phyloP scores from a whole-genome alignment of 1,140 invertebrate species.

The Archegozetes longisetosus region DNA sequence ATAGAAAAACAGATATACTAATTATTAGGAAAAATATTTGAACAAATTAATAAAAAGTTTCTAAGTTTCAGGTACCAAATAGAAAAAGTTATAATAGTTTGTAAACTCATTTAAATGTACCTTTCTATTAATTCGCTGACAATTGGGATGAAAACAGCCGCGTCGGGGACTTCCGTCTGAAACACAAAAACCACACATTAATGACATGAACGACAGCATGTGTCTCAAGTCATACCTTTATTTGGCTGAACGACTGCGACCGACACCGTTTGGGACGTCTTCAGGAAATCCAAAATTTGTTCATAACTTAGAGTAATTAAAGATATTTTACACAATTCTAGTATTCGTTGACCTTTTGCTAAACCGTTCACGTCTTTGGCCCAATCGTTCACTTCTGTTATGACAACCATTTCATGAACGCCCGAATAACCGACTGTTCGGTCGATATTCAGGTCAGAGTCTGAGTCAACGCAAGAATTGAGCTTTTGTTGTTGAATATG shows the following conservation, averaged over 20 bases:
- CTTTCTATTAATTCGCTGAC: no score
- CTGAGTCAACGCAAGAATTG: background rate
- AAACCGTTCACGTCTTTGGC: background rate
- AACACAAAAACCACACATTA: no score
- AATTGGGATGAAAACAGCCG: conserved; percentile 25
- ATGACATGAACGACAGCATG: no score
- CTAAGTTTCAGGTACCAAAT: no score
- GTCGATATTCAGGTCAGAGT: background rate
- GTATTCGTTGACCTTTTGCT: conserved; percentile 39
- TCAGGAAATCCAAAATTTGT: conserved; percentile 80
- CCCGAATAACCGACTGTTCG: background rate
- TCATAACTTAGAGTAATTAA: conserved; percentile 78
- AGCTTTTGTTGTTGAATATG: background rate
- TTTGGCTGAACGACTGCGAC: conserved; percentile 64
- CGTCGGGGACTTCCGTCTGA: conserved; percentile 47
- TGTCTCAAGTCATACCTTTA: no score
- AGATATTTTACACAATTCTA: conserved; percentile 80
- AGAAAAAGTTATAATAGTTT: no score
- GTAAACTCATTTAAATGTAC: no score
- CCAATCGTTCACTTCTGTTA: background rate
- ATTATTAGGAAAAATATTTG: no score
- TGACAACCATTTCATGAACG: background rate
- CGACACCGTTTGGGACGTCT: conserved; percentile 69
- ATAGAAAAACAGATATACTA: no score
- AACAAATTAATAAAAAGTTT: no score